A percentile compares a stretch with the other conserved stretches of the same genome.
Conservation (phyloP, 2,888 invertebrate genomes). For the Drosophila longiperda region DNA sequence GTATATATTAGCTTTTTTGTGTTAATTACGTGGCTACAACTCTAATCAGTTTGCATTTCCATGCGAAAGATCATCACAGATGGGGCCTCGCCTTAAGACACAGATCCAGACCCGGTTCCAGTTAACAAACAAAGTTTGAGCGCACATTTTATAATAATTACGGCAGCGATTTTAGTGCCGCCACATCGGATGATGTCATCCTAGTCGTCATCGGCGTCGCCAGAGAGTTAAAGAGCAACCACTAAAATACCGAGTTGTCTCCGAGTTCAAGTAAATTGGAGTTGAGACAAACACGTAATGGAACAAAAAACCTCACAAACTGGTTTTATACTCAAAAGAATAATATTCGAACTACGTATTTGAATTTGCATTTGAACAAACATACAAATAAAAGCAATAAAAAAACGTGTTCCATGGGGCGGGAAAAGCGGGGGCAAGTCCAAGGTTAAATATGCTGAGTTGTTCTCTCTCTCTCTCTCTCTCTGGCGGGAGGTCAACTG, state of each 20-base stretch:
- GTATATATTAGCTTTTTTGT: conserved; percentile 42
- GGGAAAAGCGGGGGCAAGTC: conserved; percentile 58
- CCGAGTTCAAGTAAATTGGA: conserved; percentile 46
- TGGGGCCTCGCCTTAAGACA: neutral
- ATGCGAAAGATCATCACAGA: conserved; percentile 19
- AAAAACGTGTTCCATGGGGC: conserved; percentile 25
- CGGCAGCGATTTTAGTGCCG: conserved; percentile 67
- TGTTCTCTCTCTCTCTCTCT: neutral
- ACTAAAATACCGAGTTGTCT: conserved; percentile 31
- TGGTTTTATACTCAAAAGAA: conserved; percentile 57
- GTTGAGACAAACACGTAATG: conserved; percentile 50
- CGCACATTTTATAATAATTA: conserved; percentile 71
- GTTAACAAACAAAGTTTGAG: conserved; percentile 52
- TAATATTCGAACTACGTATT: conserved; percentile 47
- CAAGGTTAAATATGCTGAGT: conserved; percentile 62
- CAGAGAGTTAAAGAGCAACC: conserved; percentile 32
- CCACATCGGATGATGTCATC: conserved; percentile 67
- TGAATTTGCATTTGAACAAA: conserved; percentile 29
- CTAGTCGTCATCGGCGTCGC: conserved; percentile 35
- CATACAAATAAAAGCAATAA: conserved; percentile 39
- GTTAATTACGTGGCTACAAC: conserved; percentile 58
- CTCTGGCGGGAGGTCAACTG: conserved; percentile 60
- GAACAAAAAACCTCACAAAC: conserved; percentile 55
- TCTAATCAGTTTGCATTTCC: conserved; percentile 43
- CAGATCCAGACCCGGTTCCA: conserved; percentile 18